A percentile compares a stretch with the other conserved stretches of the same genome.
phyloP scores from a whole-genome alignment of 2,113 vertebrate species.

The Acrocephalus arundinaceus region DNA sequence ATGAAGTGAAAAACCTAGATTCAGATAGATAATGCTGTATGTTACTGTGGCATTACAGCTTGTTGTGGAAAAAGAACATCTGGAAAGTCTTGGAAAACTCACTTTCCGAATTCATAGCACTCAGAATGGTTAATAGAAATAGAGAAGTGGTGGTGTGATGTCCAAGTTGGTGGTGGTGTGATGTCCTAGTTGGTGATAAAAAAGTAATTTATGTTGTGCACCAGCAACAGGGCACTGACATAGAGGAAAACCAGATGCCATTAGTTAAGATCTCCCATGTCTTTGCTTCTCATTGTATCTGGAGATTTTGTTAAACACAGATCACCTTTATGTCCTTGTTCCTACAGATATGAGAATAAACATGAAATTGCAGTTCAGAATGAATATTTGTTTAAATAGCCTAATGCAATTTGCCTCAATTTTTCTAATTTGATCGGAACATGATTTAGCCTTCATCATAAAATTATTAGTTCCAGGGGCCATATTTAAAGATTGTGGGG shows the following conservation, averaged over 20 bases:
- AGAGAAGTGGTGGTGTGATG: not conserved
- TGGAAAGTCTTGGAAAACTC: not conserved
- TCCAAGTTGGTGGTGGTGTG: not conserved
- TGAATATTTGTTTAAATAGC: constrained; percentile 1
- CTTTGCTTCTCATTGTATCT: not conserved
- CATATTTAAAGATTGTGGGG: not conserved
- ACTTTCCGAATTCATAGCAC: not conserved
- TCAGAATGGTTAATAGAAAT: not conserved
- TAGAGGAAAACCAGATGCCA: not conserved
- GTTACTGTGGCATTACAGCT: not conserved
- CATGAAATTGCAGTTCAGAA: not conserved
- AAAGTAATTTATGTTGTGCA: not conserved
- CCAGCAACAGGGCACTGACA: not conserved
- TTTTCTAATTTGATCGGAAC: not conserved
- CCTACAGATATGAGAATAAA: not conserved
- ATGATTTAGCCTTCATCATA: constrained; percentile 21
- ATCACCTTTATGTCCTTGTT: not conserved
- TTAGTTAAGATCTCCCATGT: not conserved
- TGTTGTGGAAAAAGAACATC: not conserved
- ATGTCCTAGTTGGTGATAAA: not conserved
- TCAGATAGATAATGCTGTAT: not conserved
- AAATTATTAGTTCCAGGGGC: constrained; percentile 17
- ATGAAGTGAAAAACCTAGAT: not conserved
- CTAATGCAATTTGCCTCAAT: constrained; percentile 34
- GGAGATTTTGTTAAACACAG: not conserved